phyloP scores from a whole-genome alignment of 2,797 vertebrate species.

The Trematomus bernacchii region DNA sequence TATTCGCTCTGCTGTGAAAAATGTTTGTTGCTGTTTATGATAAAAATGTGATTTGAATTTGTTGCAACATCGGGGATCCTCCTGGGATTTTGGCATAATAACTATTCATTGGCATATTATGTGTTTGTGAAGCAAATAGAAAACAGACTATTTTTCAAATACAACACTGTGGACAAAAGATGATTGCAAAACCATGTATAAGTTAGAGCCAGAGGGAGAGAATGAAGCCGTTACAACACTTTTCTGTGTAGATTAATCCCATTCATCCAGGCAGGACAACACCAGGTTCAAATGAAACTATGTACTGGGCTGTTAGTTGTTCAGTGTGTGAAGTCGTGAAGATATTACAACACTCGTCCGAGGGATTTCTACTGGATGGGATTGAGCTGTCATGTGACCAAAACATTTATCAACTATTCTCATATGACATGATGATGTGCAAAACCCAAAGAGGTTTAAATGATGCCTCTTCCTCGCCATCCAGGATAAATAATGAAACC shows the following conservation, averaged over 20 bases:
- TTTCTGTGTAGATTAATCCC: neutral
- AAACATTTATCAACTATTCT: constrained; percentile 8
- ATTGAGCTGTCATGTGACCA: constrained; percentile 7
- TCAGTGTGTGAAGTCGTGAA: constrained; percentile 6
- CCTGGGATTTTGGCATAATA: constrained; percentile 50
- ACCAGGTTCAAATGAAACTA: constrained; percentile 20
- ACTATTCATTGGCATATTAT: constrained; percentile 32
- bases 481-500: neutral
- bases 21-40: constrained; percentile 54
- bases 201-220: constrained; percentile 8
- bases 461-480: neutral
- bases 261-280: constrained; percentile 24
- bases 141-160: constrained; percentile 43
- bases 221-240: constrained; percentile 17
- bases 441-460: neutral
- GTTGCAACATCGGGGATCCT: constrained; percentile 46
- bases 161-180: constrained; percentile 17
- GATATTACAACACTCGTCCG: neutral
- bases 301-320: neutral
- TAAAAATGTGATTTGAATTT: constrained; percentile 58
- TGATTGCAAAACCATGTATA: constrained; percentile 32
- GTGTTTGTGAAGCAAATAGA: constrained; percentile 41
- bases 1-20: constrained; percentile 43
- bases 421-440: neutral
- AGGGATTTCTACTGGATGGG: constrained; percentile 6